phyloP scores from a whole-genome alignment of 2,888 invertebrate genomes.

The Clusia tigrina region DNA sequence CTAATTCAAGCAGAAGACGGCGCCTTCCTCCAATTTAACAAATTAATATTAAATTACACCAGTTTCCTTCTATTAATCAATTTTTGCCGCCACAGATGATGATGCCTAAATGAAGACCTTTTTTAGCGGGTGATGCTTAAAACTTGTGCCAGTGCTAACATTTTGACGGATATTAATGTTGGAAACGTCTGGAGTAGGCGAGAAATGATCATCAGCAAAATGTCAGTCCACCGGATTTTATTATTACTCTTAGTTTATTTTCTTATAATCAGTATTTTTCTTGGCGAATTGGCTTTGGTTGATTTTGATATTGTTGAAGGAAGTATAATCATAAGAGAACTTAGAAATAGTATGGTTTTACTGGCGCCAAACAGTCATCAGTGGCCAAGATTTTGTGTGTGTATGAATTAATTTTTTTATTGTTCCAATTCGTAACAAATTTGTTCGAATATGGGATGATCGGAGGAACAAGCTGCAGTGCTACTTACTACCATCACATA shows the following conservation, averaged over 20 bases:
- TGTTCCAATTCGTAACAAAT: too few relatives aligned
- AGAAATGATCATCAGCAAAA: slow-evolving; percentile 43
- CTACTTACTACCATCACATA: too few relatives aligned
- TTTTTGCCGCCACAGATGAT: background rate
- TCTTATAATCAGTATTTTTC: too few relatives aligned
- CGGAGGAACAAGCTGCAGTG: too few relatives aligned
- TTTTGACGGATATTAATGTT: slow-evolving; percentile 15
- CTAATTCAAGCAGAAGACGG: too few relatives aligned
- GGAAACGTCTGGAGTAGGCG: slow-evolving; percentile 34
- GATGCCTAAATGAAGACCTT: background rate
- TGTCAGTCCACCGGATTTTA: slow-evolving; percentile 39
- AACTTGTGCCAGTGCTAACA: background rate
- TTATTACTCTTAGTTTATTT: too few relatives aligned
- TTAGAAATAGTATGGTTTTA: too few relatives aligned
- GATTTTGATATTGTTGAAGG: too few relatives aligned
- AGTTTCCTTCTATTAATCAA: slow-evolving; percentile 17
- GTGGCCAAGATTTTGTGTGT: too few relatives aligned
- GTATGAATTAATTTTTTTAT: too few relatives aligned
- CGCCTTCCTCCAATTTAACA: slow-evolving; percentile 54
- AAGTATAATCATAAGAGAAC: background rate
- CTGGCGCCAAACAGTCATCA: background rate
- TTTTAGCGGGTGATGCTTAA: background rate
- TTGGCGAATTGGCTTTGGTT: too few relatives aligned
- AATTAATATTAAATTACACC: slow-evolving; percentile 61
- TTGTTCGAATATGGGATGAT: too few relatives aligned